These are phyloP conservation scores for Mimachlamys varia DNA, from an alignment of 2,888 invertebrate genomes.

Conservation along the genomic window DNA sequence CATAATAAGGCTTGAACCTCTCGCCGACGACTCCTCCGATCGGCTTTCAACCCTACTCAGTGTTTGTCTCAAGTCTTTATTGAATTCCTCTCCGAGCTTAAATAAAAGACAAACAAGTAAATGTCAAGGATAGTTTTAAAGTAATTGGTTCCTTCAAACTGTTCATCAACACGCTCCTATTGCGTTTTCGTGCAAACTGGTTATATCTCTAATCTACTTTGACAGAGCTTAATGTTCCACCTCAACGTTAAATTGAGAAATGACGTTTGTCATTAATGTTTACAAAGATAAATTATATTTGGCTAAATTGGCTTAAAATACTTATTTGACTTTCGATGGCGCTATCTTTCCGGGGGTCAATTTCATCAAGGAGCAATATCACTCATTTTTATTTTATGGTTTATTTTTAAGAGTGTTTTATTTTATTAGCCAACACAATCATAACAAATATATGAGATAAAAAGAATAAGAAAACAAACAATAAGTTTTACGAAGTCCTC, in stretches of 20 bases:
- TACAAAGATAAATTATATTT: not conserved
- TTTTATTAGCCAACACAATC: too few species aligned
- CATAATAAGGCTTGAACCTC: constrained; percentile 55
- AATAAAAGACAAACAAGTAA: constrained; percentile 34
- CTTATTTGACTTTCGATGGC: not conserved
- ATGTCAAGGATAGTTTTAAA: not conserved
- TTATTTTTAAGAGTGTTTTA: too few species aligned
- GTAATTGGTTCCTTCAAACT: too few species aligned
- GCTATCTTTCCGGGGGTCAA: too few species aligned
- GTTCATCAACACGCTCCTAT: too few species aligned
- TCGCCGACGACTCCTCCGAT: constrained; percentile 39
- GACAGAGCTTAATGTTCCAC: not conserved
- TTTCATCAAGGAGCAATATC: too few species aligned
- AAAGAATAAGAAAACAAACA: too few species aligned
- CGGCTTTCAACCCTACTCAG: constrained; percentile 62
- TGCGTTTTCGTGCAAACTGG: not conserved
- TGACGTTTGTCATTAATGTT: not conserved
- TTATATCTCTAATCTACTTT: not conserved
- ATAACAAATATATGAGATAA: too few species aligned
- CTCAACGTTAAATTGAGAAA: not conserved
- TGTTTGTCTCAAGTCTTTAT: constrained; percentile 71
- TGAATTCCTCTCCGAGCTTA: constrained; percentile 79
- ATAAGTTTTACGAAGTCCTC: too few species aligned
- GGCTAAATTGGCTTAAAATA: not conserved
- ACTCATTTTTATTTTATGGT: too few species aligned